Percentiles rank a stretch among this genome's conserved stretches.
Evolutionary conservation across 2,797 vertebrate genomes (phyloP).

Genomic region (Hyperoplus lanceolatus): DNA sequence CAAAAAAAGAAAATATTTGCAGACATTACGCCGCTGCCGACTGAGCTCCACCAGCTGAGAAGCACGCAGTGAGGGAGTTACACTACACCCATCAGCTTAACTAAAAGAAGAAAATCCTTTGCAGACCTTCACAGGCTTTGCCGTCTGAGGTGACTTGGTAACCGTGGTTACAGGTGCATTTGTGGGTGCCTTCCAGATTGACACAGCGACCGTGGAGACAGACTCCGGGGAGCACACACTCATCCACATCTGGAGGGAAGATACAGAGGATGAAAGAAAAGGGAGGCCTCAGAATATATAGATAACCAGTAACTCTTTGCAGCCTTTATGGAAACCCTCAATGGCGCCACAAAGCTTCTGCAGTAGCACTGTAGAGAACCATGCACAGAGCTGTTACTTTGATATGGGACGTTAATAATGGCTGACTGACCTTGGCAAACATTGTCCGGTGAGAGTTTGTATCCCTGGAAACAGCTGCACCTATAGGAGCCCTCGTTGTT

Average conservation of each 20-base stretch:
- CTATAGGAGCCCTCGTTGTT: conserved; percentile 91
- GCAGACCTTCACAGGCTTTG: conserved; percentile 90
- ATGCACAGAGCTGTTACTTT: conserved; percentile 48
- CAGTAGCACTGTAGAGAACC: conserved; percentile 45
- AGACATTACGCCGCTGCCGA: conserved; percentile 57
- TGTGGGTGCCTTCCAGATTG: conserved; percentile 91
- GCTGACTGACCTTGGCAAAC: conserved; percentile 84
- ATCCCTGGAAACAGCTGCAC: conserved; percentile 91
- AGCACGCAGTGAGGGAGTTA: conserved; percentile 42
- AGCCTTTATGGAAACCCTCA: conserved; percentile 51
- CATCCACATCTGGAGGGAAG: conserved; percentile 86
- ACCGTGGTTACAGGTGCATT: conserved; percentile 89
- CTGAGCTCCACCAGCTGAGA: conserved; percentile 32
- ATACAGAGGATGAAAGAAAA: conserved; percentile 28
- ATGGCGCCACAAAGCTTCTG: conserved; percentile 46
- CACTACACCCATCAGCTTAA: conserved; percentile 50
- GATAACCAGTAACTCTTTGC: conserved; percentile 44
- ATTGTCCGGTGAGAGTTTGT: conserved; percentile 80
- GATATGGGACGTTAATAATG: conserved; percentile 10
- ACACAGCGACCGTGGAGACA: conserved; percentile 88
- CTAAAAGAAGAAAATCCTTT: conserved; percentile 53
- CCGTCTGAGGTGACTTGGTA: conserved; percentile 84
- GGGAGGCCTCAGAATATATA: conserved; percentile 44
- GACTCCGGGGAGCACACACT: conserved; percentile 85
- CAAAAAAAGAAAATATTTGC: conserved; percentile 65